These are phyloP conservation scores for Dolichotis patagonum DNA, from an alignment of 2,113 vertebrate genomes.

Conservation along the genomic window DNA sequence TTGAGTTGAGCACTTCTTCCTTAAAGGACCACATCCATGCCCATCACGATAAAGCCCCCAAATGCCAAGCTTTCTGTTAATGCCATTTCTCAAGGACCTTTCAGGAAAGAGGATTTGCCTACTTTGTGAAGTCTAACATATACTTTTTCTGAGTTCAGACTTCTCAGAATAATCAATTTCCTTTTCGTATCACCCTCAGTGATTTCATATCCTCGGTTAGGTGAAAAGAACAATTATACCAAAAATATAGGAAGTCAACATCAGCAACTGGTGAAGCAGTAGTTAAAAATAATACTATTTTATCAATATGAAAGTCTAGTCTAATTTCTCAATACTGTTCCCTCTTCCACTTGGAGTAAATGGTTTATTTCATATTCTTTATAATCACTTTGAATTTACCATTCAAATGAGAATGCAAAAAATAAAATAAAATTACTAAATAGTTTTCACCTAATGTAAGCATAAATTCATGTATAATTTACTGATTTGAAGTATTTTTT, in stretches of 20 bases:
- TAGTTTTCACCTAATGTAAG: not conserved
- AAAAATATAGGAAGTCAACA: not conserved
- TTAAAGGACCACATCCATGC: not conserved
- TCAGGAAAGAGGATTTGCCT: not conserved
- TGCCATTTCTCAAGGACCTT: rapidly evolving
- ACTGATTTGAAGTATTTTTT: not conserved
- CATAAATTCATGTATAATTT: not conserved
- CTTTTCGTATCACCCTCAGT: not conserved
- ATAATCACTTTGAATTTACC: not conserved
- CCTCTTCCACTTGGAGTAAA: not conserved
- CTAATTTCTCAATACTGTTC: not conserved
- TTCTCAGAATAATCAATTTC: not conserved
- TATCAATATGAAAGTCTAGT: not conserved
- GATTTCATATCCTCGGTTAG: not conserved
- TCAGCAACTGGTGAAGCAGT: not conserved
- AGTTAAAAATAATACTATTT: not conserved
- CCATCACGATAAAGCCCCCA: not conserved
- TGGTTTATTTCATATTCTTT: not conserved
- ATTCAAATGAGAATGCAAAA: not conserved
- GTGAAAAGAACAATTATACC: not conserved
- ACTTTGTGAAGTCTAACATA: not conserved
- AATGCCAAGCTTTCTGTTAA: not conserved
- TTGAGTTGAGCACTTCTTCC: not conserved
- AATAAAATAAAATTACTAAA: not conserved
- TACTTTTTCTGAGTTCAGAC: not conserved